Evolutionary conservation across 2,113 vertebrate species (phyloP), one percentile per base, ranked within the genome.

Genomic region (Mugil cephalus): DNA sequence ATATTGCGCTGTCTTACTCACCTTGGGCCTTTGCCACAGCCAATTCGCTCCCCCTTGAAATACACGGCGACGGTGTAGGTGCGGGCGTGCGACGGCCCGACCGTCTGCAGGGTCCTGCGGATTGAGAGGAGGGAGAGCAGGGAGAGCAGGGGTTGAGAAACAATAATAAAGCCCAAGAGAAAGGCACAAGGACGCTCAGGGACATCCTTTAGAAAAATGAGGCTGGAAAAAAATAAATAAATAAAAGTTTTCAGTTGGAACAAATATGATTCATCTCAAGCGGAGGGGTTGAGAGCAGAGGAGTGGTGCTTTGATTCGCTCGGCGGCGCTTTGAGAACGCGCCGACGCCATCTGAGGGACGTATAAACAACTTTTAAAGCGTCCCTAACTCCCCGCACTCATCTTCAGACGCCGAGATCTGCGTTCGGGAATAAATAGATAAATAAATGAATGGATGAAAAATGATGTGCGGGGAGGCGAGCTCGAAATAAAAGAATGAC

Each of bases 11-110:
- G 66, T 75, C 68, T 78, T 1, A 61, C 89, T 55, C 95, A 99
- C 98, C 98, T 99, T 67, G 97, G 98, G 74, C 98, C 98, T 94
- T 98, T 99, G 79, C 98, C 98, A 4, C 98, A 99, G 88, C 98
- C 98, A 74, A 99, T 99, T 48, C 98, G 92, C 83, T 98, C 97
- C 12, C 98, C 98, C 92, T 99, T 99, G 93, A 99, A 99, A 86
- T 99, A 99, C 59, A 99, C 98, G 5, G 98, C 98, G 15, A 99
- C 98, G 0, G 98, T 99, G 89, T 99, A 99, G 12, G 97, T 99
- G 73, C 98, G 94, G 6, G 98, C 98, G 65, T 99, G 97, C 6
- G 98, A 99, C 0, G 98, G 98, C 4, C 98, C 98, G 35, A 99
- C 97, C 0, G 98, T 99, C 92, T 99, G 98, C 79, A 99, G 93